Evolutionary conservation across 2,888 invertebrate species (phyloP).

Genomic region (Pyrochroa serraticornis): DNA sequence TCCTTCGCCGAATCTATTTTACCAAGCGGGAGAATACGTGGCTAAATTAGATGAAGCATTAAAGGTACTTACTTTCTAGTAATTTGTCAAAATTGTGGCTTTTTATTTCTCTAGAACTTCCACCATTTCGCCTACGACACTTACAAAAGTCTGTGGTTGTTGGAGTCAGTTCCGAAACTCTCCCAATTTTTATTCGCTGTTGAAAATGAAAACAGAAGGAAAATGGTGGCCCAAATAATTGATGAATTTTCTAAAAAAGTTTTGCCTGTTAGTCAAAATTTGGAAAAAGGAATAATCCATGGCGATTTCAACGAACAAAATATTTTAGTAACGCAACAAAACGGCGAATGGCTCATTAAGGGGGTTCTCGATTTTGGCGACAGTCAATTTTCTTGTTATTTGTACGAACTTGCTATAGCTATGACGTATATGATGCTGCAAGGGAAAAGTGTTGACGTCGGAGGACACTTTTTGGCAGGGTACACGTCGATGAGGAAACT

Average conservation of each 20-base stretch:
- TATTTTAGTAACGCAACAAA: constrained; percentile 61
- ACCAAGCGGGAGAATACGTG: constrained; percentile 74
- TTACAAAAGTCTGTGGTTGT: constrained; percentile 77
- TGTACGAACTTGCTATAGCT: constrained; percentile 85
- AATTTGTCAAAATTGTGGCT: background rate
- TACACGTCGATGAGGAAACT: constrained; percentile 69
- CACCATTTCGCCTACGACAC: constrained; percentile 71
- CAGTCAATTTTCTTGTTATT: constrained; percentile 70
- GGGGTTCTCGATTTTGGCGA: constrained; percentile 91
- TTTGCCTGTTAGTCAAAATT: constrained; percentile 61
- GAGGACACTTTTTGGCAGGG: constrained; percentile 77
- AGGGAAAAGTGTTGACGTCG: constrained; percentile 65
- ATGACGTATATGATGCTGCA: constrained; percentile 82
- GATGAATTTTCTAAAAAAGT: constrained; percentile 70
- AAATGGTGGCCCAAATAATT: constrained; percentile 68
- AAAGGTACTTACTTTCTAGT: constrained; percentile 60
- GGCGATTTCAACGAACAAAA: constrained; percentile 94
- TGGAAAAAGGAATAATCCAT: constrained; percentile 79
- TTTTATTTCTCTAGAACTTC: constrained; percentile 65
- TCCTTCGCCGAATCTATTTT: constrained; percentile 66
- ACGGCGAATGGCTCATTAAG: constrained; percentile 64
- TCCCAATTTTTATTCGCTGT: constrained; percentile 74
- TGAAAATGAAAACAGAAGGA: constrained; percentile 63
- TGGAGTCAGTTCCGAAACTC: constrained; percentile 71
- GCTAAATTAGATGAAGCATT: constrained; percentile 73